Evolutionary conservation across 2,113 vertebrate species (phyloP).

Genomic region (Calypte anna): DNA sequence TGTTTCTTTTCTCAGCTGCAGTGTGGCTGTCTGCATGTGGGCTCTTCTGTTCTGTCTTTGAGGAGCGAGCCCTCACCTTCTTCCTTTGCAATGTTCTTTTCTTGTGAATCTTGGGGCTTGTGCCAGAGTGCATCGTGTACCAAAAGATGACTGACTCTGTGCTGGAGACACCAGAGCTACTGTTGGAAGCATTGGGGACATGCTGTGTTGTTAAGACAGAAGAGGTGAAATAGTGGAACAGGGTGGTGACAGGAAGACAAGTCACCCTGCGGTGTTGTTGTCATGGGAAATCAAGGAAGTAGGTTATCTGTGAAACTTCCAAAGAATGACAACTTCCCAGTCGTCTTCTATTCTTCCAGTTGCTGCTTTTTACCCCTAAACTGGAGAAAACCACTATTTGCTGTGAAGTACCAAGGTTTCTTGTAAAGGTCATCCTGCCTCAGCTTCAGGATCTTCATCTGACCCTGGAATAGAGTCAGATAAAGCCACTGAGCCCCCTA

Average conservation of each 20-base stretch:
- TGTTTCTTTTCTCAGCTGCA: accelerated
- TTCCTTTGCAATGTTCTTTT: not conserved
- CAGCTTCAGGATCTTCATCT: not conserved
- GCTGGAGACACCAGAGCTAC: not conserved
- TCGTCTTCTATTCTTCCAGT: not conserved
- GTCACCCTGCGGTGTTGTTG: not conserved
- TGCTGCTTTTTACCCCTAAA: not conserved
- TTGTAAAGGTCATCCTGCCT: not conserved
- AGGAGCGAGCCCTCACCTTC: not conserved
- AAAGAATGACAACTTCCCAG: not conserved
- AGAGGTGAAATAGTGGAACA: not conserved
- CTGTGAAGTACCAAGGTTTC: not conserved
- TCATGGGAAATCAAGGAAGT: not conserved
- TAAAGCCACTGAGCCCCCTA: not conserved
- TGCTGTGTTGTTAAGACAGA: not conserved
- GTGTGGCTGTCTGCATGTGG: not conserved
- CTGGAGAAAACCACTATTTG: not conserved
- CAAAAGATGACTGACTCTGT: not conserved
- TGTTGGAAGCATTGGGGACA: accelerated
- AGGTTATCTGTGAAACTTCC: not conserved
- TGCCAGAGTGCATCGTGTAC: not conserved
- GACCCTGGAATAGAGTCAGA: not conserved
- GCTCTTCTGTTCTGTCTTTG: not conserved
- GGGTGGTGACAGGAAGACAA: not conserved
- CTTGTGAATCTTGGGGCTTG: not conserved